Percentiles rank a stretch among this genome's conserved stretches.
Conservation (phyloP, 2,888 invertebrate species). For the Stenodema calcarata region DNA sequence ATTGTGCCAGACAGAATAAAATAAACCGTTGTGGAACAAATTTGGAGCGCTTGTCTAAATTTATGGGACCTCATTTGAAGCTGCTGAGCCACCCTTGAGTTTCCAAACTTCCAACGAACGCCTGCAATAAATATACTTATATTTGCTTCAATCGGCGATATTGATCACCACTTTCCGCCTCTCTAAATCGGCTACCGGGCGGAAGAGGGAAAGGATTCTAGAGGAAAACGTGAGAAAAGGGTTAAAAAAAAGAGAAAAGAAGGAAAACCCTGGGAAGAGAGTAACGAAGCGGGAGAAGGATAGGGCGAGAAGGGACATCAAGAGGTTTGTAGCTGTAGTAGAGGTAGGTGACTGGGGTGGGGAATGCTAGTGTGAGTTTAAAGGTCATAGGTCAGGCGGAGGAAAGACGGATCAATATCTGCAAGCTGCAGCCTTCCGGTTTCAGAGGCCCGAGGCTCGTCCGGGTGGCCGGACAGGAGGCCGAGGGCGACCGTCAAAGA, state of each 20-base stretch:
- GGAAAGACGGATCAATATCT: conserved; percentile 43
- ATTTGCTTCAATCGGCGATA: background rate
- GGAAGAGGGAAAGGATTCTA: background rate
- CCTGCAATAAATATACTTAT: background rate
- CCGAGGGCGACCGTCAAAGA: background rate
- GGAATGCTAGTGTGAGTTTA: conserved; percentile 18
- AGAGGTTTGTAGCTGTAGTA: background rate
- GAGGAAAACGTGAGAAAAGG: background rate
- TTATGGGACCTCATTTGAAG: too few relatives aligned
- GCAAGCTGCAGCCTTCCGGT: conserved; percentile 40
- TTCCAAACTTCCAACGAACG: background rate
- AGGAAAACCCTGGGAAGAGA: background rate
- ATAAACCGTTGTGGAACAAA: too few relatives aligned
- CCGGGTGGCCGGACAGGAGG: background rate
- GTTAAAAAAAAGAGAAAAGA: background rate
- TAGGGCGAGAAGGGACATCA: background rate
- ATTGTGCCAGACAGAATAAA: too few relatives aligned
- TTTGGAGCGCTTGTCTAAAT: too few relatives aligned
- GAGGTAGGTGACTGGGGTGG: background rate
- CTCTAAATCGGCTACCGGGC: background rate
- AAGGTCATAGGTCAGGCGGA: conserved; percentile 43
- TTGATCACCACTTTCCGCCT: background rate
- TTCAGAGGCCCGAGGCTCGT: background rate
- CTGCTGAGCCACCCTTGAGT: too few relatives aligned
- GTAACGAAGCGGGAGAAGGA: background rate